Percentiles rank a stretch among this genome's conserved stretches.
Conservation (phyloP, 2,113 vertebrate species). For the Melanostigma gelatinosum region DNA sequence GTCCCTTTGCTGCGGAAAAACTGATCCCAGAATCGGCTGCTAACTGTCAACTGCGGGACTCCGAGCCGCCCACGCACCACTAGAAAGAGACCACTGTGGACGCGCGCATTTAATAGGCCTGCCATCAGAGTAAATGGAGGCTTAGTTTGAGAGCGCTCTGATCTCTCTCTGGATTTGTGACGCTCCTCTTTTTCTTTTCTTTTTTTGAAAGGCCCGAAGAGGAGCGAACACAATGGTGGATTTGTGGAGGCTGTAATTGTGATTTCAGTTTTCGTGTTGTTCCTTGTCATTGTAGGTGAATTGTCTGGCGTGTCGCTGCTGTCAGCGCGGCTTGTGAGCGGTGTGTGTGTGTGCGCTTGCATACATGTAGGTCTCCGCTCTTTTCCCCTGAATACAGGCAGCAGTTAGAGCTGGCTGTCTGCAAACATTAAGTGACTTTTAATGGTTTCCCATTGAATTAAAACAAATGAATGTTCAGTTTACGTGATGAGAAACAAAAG, state of each 20-base stretch:
- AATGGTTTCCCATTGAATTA: background rate
- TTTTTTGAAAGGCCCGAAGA: constrained; percentile 16
- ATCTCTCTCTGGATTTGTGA: constrained; percentile 72
- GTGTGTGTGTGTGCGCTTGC: constrained; percentile 43
- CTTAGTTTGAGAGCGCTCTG: constrained; percentile 68
- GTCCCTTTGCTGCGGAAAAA: constrained; percentile 78
- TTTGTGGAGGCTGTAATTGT: constrained; percentile 66
- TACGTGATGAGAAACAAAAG: background rate
- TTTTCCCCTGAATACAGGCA: constrained; percentile 33
- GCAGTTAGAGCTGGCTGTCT: constrained; percentile 25
- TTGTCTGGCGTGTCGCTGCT: constrained; percentile 61
- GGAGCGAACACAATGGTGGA: constrained; percentile 65
- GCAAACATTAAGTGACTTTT: constrained; percentile 30
- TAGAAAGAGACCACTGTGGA: constrained; percentile 83
- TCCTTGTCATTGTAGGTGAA: constrained; percentile 69
- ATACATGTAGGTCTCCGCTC: constrained; percentile 48
- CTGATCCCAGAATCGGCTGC: constrained; percentile 77
- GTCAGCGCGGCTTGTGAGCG: constrained; percentile 56
- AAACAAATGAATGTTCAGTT: background rate
- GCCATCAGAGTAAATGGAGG: constrained; percentile 73
- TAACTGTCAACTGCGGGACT: constrained; percentile 77
- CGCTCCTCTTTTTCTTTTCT: constrained; percentile 24
- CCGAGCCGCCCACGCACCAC: constrained; percentile 77
- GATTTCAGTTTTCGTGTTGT: constrained; percentile 63
- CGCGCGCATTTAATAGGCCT: constrained; percentile 76